Conservation (phyloP, 2,113 vertebrate species). For the Hemicordylus capensis region DNA sequence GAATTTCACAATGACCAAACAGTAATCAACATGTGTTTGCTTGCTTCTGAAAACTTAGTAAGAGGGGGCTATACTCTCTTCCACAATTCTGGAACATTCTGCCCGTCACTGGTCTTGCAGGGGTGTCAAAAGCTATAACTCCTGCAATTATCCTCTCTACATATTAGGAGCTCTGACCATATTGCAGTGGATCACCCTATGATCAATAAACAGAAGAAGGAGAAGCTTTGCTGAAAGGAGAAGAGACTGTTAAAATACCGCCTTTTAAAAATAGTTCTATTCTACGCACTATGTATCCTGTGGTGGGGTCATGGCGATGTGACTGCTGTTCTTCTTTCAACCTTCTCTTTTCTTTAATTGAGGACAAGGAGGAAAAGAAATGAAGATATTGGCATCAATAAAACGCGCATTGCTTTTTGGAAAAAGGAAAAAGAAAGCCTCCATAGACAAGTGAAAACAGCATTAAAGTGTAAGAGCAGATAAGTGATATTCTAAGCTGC, state of each 20-base stretch:
- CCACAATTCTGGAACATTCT: no score
- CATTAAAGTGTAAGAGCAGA: slow-evolving; percentile 14
- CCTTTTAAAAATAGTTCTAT: slow-evolving; percentile 37
- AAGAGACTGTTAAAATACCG: slow-evolving; percentile 39
- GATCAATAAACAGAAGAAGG: slow-evolving; percentile 26
- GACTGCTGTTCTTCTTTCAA: background rate
- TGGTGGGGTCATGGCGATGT: background rate
- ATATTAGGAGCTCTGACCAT: background rate
- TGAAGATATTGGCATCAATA: background rate
- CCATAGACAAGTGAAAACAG: background rate
- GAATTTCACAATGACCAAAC: slow-evolving; percentile 12
- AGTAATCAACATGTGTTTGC: background rate
- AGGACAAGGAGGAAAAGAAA: background rate
- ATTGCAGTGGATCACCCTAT: background rate
- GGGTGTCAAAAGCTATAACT: no score
- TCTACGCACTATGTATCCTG: slow-evolving; percentile 20
- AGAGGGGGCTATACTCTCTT: no score
- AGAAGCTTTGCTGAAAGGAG: slow-evolving; percentile 25
- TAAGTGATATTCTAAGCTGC: slow-evolving; percentile 15
- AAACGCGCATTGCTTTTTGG: background rate
- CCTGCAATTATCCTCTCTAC: background rate
- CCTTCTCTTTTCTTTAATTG: background rate
- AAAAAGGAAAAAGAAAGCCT: no score
- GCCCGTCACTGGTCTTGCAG: background rate
- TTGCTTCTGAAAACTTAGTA: no score